Base-by-base conservation (phyloP, 2,888 invertebrate species). In the Trissolcus brochymenae region DNA sequence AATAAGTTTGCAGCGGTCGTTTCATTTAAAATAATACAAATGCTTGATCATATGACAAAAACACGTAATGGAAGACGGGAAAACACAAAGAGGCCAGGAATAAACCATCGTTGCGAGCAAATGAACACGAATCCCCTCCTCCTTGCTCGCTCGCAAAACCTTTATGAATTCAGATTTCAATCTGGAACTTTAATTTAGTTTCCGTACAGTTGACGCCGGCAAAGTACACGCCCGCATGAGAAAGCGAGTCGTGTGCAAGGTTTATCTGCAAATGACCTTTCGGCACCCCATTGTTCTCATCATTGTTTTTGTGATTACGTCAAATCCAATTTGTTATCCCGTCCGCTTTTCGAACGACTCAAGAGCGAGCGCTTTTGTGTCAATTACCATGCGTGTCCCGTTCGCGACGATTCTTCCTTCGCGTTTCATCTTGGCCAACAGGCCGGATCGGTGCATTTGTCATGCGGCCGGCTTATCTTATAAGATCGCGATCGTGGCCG, bases 371-470 rank as follows among this genome's bases (percentile, higher is more conserved):
- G 43, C 56, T 46, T 50, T 57, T 51, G 61, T 25, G 74, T 74
- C 73, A 66, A 66, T 67, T 74, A 67, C 73, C 46, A 46, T 43
- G 29, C 25, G 25, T 14, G 19, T 49, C 60, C 16, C 6, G 35
- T 29, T 14, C 19, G 17, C 21, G 49, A 19, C 29, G 51, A 54
- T 64, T 75, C 64, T 68, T 75, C 29, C 49, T n/a, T 2, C 50
- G 67, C 56, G 60, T 67, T 66, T 64, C 64, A 75, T 75, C 68
- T 75, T 72, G 56, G 53, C 35, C 70, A 55, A 65, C 62, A 46
- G 60, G 73, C 71, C 75, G 76, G 74, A 76, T 80, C 76, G 60
- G 54, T 72, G 78, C 80, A 80, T 81, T 81, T 81, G 76, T 78
- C 81, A 80, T 56, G 78, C 35, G 35, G 9, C 35, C 35, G 35